A percentile compares a stretch with the other conserved stretches of the same genome.
Evolutionary conservation across 1,140 invertebrate genomes (phyloP).

Genomic region (Rhysida immarginata): DNA sequence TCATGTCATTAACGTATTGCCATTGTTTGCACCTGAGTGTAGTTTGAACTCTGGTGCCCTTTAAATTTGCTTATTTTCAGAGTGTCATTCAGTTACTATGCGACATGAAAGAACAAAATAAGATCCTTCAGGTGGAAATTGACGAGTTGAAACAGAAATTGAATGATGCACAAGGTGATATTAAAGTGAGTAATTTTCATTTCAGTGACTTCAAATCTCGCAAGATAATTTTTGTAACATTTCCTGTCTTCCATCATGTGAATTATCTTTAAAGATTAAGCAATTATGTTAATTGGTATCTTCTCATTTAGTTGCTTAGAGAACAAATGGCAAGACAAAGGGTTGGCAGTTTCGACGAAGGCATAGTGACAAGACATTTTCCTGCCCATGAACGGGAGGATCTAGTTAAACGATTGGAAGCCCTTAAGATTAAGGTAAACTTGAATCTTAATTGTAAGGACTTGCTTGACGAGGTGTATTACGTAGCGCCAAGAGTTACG

Average conservation of each 20-base stretch:
- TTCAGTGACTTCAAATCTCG: too few species aligned
- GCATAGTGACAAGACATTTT: conserved; percentile 27
- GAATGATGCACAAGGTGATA: conserved; percentile 52
- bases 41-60: too few species aligned
- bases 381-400: conserved; percentile 42
- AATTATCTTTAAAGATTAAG: too few species aligned
- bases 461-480: too few species aligned
- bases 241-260: too few species aligned
- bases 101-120: conserved; percentile 47
- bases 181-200: too few species aligned
- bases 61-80: neutral
- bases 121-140: conserved; percentile 46
- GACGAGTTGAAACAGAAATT: conserved; percentile 52
- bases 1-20: too few species aligned
- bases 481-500: too few species aligned
- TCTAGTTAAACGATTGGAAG: conserved; percentile 50
- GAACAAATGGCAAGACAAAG: conserved; percentile 31
- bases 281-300: too few species aligned
- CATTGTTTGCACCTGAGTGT: too few species aligned
- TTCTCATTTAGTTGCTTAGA: conserved; percentile 32
- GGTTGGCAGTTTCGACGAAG: conserved; percentile 29
- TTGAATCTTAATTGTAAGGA: too few species aligned
- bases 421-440: conserved; percentile 42
- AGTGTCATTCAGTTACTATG: conserved; percentile 28
- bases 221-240: too few species aligned